phyloP scores from a whole-genome alignment of 2,113 vertebrate genomes.

The Chaetura pelagica region DNA sequence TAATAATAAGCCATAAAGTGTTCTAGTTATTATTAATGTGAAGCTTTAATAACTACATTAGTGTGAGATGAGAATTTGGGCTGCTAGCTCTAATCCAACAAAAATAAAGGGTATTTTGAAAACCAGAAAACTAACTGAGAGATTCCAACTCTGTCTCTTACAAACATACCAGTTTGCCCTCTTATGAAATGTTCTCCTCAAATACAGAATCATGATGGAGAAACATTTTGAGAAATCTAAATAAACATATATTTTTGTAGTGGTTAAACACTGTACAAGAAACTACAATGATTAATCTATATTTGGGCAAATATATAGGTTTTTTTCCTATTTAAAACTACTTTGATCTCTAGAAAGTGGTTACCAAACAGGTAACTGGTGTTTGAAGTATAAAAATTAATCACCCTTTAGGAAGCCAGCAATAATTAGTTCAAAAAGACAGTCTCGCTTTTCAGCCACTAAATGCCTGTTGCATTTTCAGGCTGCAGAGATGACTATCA shows the following conservation, averaged over 20 bases:
- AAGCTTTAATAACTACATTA: background rate
- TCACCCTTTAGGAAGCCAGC: background rate
- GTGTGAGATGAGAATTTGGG: background rate
- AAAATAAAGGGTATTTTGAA: background rate
- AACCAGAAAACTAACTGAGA: background rate
- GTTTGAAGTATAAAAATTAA: background rate
- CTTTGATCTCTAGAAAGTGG: background rate
- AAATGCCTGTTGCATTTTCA: background rate
- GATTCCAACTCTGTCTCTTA: background rate
- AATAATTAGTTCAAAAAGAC: background rate
- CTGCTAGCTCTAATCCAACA: background rate
- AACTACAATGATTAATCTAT: background rate
- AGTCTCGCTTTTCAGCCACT: background rate
- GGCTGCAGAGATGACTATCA: background rate
- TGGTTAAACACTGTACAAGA: background rate
- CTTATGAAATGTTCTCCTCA: background rate
- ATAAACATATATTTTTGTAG: background rate
- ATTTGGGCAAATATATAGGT: background rate
- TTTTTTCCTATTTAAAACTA: background rate
- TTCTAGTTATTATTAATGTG: conserved; percentile 15
- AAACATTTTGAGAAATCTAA: background rate
- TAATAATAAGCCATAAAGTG: conserved; percentile 21
- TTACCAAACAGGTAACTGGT: background rate
- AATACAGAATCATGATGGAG: background rate
- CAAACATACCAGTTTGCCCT: background rate